These are phyloP conservation scores for Andrena dorsata DNA, from an alignment of 2,888 invertebrate species.

Conservation along the genomic window DNA sequence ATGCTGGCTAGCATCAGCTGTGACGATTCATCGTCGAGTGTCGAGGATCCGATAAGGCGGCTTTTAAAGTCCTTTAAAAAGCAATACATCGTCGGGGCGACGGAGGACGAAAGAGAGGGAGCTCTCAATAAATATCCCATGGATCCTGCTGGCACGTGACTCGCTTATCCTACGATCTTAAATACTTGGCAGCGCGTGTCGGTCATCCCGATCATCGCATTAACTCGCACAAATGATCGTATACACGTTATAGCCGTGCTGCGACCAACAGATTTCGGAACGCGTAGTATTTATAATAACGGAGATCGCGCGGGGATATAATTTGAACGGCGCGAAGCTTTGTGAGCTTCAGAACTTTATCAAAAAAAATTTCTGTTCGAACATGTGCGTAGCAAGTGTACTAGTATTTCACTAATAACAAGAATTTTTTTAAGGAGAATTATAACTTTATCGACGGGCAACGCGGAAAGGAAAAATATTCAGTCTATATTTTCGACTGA, in stretches of 20 bases:
- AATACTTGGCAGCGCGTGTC: slow-evolving; percentile 81
- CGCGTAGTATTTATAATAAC: not conserved
- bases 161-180: slow-evolving; percentile 81
- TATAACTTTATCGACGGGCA: too few species aligned
- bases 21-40: slow-evolving; percentile 63
- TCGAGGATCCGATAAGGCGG: slow-evolving; percentile 73
- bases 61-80: slow-evolving; percentile 81
- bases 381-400: not conserved
- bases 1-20: slow-evolving; percentile 35
- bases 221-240: slow-evolving; percentile 77
- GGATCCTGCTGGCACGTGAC: slow-evolving; percentile 80
- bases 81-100: slow-evolving; percentile 77
- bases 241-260: slow-evolving; percentile 26
- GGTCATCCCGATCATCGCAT: slow-evolving; percentile 77
- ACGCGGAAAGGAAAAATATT: too few species aligned
- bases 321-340: not conserved
- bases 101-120: slow-evolving; percentile 63
- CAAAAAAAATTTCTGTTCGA: not conserved
- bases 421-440: too few species aligned
- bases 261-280: slow-evolving; percentile 26
- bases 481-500: too few species aligned
- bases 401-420: not conserved
- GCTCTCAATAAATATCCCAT: slow-evolving; percentile 73
- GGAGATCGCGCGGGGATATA: not conserved
- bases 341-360: not conserved